Percentiles rank a stretch among this genome's conserved stretches.
These are phyloP conservation scores for Neoseiulus cucumeris DNA, from an alignment of 1,140 invertebrate genomes.

Conservation along the genomic window DNA sequence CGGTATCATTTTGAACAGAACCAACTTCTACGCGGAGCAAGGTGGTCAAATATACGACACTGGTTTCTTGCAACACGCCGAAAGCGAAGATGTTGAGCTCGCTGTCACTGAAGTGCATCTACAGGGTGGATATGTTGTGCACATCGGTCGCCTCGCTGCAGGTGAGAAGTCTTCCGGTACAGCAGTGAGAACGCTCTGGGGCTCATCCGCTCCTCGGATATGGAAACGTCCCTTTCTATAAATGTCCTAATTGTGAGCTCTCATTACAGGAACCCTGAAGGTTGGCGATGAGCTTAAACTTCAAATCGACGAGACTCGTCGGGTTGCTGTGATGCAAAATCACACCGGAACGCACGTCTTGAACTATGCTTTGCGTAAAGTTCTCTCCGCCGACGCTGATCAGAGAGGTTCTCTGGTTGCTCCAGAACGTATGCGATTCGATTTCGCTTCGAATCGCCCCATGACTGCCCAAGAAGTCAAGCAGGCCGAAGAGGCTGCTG, in stretches of 20 bases:
- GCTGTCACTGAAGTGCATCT: slow-evolving; percentile 86
- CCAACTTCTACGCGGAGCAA: slow-evolving; percentile 80
- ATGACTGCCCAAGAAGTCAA: slow-evolving; percentile 71
- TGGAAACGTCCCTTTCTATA: no score
- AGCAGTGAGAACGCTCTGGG: no score
- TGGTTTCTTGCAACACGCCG: slow-evolving; percentile 67
- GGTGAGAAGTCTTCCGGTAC: no score
- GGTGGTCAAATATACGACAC: slow-evolving; percentile 97
- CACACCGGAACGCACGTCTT: slow-evolving; percentile 95
- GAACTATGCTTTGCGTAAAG: slow-evolving; percentile 76
- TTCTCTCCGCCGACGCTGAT: slow-evolving; percentile 72
- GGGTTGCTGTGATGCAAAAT: slow-evolving; percentile 87
- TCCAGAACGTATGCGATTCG: slow-evolving; percentile 84
- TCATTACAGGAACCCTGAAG: slow-evolving; percentile 44
- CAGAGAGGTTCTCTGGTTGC: slow-evolving; percentile 96
- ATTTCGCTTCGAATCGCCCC: slow-evolving; percentile 63
- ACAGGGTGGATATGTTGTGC: slow-evolving; percentile 82
- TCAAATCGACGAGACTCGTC: slow-evolving; percentile 47
- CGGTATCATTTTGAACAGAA: slow-evolving; percentile 74
- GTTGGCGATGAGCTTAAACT: slow-evolving; percentile 68
- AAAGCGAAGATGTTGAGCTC: slow-evolving; percentile 69
- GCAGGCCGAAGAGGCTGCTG: slow-evolving; percentile 54
- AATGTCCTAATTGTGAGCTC: no score
- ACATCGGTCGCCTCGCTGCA: slow-evolving; percentile 49
- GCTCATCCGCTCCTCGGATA: no score